Percentiles rank a stretch among this genome's conserved stretches.
Evolutionary conservation across 1,140 invertebrate species (phyloP).

Genomic region (Scaptomyza montana): DNA sequence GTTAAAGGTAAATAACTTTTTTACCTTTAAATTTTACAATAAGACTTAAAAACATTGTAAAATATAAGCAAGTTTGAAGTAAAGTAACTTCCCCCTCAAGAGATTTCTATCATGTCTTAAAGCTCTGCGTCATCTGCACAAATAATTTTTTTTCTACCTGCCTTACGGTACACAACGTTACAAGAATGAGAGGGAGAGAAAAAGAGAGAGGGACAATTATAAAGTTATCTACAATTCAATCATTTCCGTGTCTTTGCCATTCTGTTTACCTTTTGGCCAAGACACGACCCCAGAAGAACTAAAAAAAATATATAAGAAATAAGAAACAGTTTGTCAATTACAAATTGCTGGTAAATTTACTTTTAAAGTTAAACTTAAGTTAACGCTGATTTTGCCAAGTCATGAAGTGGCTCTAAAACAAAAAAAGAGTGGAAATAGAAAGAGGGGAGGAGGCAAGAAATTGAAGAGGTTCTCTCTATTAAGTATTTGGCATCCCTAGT

Average conservation of each 20-base stretch:
- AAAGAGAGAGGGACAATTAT: conserved; percentile 24
- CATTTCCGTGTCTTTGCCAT: conserved; percentile 38
- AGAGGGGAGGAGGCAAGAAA: neutral
- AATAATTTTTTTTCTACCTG: conserved; percentile 32
- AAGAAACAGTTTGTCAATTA: conserved; percentile 68
- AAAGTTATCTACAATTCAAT: conserved; percentile 46
- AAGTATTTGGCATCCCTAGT: neutral
- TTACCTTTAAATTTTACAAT: no score
- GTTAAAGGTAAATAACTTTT: no score
- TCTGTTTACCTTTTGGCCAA: conserved; percentile 34
- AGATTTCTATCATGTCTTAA: conserved; percentile 6
- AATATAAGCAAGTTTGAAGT: no score
- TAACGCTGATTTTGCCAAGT: conserved; percentile 58
- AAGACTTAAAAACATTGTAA: no score
- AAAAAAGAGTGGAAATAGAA: neutral
- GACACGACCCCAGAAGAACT: neutral
- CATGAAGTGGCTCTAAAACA: conserved; percentile 36
- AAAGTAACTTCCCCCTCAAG: no score
- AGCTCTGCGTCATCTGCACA: conserved; percentile 17
- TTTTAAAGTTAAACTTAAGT: conserved; percentile 12
- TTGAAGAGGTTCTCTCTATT: conserved; percentile 7
- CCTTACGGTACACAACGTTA: neutral
- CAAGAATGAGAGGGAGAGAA: neutral
- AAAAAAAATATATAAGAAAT: neutral
- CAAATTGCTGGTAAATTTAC: conserved; percentile 57